A percentile compares a stretch with the other conserved stretches of the same genome.
These are phyloP conservation scores for Cottus gobio DNA, from an alignment of 2,113 vertebrate species.

Conservation along the genomic window DNA sequence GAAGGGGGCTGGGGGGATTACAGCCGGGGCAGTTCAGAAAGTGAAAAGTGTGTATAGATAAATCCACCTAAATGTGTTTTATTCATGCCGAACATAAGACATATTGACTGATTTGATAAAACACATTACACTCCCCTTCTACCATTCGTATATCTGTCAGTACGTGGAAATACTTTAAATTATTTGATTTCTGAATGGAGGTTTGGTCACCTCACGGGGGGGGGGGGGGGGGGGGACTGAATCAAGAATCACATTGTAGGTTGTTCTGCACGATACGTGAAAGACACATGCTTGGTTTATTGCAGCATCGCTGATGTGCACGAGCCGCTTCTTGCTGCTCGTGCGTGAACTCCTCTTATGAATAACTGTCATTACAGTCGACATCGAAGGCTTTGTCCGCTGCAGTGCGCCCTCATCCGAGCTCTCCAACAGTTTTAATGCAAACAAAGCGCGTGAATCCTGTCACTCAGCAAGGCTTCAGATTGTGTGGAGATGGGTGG, in stretches of 20 bases:
- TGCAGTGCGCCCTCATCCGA: too few relatives aligned
- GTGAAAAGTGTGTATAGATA: neutral
- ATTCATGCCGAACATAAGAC: neutral
- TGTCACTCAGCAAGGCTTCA: too few relatives aligned
- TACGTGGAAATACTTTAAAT: neutral
- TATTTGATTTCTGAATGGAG: neutral
- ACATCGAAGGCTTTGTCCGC: too few relatives aligned
- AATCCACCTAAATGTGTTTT: rapidly evolving
- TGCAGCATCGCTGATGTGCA: too few relatives aligned
- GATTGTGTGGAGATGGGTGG: too few relatives aligned
- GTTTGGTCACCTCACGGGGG: neutral
- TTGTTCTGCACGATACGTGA: too few relatives aligned
- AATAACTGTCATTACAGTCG: neutral
- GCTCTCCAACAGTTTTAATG: too few relatives aligned
- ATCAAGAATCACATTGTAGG: neutral
- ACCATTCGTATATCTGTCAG: rapidly evolving
- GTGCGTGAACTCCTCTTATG: neutral
- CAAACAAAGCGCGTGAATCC: too few relatives aligned
- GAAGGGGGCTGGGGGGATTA: neutral
- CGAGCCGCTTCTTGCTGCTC: neutral
- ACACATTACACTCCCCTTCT: rapidly evolving
- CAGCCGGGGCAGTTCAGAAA: constrained; percentile 1
- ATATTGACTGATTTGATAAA: rapidly evolving
- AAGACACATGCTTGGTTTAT: neutral
- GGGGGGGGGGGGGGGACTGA: too few relatives aligned